A percentile compares a stretch with the other conserved stretches of the same genome.
Evolutionary conservation across 2,888 invertebrate genomes (phyloP).

Genomic region (Leucozona laternaria): DNA sequence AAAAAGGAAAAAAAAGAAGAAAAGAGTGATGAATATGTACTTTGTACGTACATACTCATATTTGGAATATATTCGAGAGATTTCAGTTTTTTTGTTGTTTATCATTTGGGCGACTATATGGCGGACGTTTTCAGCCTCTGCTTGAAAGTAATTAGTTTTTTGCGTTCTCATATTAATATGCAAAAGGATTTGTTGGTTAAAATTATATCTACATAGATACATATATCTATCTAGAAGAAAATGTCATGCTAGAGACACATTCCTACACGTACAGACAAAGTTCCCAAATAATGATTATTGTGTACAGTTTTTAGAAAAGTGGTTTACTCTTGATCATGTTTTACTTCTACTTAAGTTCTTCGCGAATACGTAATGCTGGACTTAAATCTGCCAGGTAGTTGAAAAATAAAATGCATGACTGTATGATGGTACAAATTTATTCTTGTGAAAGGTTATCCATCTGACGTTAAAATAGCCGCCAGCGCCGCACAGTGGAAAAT

Average conservation of each 20-base stretch:
- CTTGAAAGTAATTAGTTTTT: constrained; percentile 7
- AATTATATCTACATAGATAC: background rate
- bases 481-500: background rate
- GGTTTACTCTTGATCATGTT: too few relatives aligned
- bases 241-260: background rate
- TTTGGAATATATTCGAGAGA: constrained; percentile 18
- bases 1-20: background rate
- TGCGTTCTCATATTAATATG: constrained; percentile 1
- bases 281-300: too few relatives aligned
- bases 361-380: too few relatives aligned
- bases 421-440: too few relatives aligned
- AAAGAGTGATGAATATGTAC: background rate
- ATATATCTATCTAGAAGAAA: background rate
- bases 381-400: too few relatives aligned
- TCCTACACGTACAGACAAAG: too few relatives aligned
- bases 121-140: background rate
- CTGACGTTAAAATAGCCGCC: too few relatives aligned
- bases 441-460: too few relatives aligned
- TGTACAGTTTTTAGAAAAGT: too few relatives aligned
- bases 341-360: too few relatives aligned
- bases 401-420: too few relatives aligned
- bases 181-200: background rate
- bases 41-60: too few relatives aligned
- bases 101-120: background rate
- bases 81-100: background rate